A percentile compares a stretch with the other conserved stretches of the same genome.
These are phyloP conservation scores for Azemiops feae DNA, from an alignment of 2,113 vertebrate genomes.

Conservation along the genomic window DNA sequence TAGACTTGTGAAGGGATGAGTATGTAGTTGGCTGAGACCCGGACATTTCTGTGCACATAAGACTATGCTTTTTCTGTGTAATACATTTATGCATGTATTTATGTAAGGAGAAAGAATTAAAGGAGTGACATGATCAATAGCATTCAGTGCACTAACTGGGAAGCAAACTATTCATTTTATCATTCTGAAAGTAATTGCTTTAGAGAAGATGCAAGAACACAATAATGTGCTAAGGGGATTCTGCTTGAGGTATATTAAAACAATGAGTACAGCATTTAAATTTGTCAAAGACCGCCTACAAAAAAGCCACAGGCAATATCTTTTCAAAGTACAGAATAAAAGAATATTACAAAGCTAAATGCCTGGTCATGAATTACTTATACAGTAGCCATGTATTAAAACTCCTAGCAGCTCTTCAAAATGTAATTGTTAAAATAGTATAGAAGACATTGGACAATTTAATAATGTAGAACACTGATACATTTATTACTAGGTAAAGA, in stretches of 20 bases:
- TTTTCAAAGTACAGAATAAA: conserved; percentile 8
- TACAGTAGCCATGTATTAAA: not conserved
- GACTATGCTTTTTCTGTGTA: not conserved
- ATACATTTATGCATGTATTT: not conserved
- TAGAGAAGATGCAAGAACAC: not conserved
- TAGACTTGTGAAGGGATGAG: not conserved
- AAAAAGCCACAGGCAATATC: not conserved
- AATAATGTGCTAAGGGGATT: conserved; percentile 22
- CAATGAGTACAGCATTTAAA: not conserved
- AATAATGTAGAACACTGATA: conserved; percentile 7
- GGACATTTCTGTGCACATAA: not conserved
- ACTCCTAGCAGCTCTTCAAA: conserved; percentile 13
- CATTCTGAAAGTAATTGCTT: conserved; percentile 31
- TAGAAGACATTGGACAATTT: conserved; percentile 28
- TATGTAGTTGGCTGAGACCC: not conserved
- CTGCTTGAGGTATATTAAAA: not conserved
- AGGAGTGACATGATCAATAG: conserved; percentile 15
- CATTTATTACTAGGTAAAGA: conserved; percentile 37
- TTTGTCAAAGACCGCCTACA: not conserved
- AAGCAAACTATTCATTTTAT: conserved; percentile 12
- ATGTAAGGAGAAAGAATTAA: conserved; percentile 34
- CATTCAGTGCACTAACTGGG: conserved; percentile 15
- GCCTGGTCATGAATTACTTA: not conserved
- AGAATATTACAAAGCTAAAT: not conserved
- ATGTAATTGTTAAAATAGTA: conserved; percentile 33